Conservation (phyloP, 2,888 invertebrate genomes). For the Pyrrhosoma nymphula region DNA sequence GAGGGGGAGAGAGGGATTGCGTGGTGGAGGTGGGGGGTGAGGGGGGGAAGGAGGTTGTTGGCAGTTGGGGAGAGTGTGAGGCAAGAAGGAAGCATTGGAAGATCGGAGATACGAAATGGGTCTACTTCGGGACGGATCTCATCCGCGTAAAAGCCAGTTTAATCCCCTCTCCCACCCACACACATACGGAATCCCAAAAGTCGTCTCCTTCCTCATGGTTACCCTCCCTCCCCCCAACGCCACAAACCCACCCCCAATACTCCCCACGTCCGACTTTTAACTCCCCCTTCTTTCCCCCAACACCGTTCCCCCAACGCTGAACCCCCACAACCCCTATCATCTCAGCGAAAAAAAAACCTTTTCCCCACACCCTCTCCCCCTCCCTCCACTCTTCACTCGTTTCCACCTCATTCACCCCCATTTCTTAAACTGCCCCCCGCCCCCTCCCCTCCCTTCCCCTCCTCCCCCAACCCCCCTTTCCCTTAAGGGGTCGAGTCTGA, state of each 20-base stretch:
- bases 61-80: background rate
- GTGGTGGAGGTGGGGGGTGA: background rate
- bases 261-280: background rate
- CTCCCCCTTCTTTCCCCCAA: background rate
- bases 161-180: slow-evolving; percentile 9
- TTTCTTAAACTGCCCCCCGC: background rate
- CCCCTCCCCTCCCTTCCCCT: background rate
- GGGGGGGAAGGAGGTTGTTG: background rate
- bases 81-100: background rate
- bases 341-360: background rate
- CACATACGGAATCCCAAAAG: background rate
- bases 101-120: slow-evolving; percentile 49
- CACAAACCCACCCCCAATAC: background rate
- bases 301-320: background rate
- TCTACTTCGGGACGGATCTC: slow-evolving; percentile 66
- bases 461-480: too few relatives aligned
- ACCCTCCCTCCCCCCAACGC: background rate
- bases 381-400: background rate
- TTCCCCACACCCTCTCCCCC: background rate
- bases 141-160: slow-evolving; percentile 65
- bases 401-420: background rate
- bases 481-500: too few relatives aligned
- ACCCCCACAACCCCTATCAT: background rate
- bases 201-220: background rate
- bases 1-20: background rate